Evolutionary conservation across 2,797 vertebrate species (phyloP).

Genomic region (Phyllotis vaccarum): DNA sequence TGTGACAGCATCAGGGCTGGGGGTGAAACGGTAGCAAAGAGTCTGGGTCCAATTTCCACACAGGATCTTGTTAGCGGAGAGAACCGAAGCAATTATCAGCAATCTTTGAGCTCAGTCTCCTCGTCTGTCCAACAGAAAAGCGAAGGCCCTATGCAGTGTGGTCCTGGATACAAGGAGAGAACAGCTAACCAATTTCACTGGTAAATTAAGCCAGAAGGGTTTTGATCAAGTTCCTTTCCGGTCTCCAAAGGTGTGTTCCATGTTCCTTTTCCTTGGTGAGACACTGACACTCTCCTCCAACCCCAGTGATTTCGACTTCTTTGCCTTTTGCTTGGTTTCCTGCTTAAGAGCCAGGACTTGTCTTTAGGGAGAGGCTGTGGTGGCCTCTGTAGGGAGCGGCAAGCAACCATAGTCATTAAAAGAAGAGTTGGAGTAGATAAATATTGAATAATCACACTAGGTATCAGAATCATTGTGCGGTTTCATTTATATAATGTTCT

Average conservation of each 20-base stretch:
- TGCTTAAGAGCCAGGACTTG: not conserved
- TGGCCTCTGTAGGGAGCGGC: not conserved
- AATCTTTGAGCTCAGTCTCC: not conserved
- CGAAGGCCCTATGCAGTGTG: not conserved
- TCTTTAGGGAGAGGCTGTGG: not conserved
- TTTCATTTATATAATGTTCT: not conserved
- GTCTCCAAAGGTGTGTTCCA: not conserved
- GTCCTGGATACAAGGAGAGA: not conserved
- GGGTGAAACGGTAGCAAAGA: not conserved
- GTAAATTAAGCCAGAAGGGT: not conserved
- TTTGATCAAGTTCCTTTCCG: not conserved
- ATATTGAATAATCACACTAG: not conserved
- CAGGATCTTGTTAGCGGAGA: not conserved
- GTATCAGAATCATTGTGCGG: not conserved
- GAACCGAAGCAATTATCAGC: not conserved
- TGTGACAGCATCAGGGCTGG: not conserved
- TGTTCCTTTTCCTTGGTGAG: not conserved
- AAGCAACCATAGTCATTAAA: not conserved
- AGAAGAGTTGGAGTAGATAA: not conserved
- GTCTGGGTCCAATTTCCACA: rapidly evolving
- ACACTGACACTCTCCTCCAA: no score
- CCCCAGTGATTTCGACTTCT: not conserved
- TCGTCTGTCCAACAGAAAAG: not conserved
- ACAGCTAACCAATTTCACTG: not conserved
- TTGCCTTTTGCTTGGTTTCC: not conserved